Base-by-base conservation (phyloP, 2,888 invertebrate genomes). In the Tiphia femorata region DNA sequence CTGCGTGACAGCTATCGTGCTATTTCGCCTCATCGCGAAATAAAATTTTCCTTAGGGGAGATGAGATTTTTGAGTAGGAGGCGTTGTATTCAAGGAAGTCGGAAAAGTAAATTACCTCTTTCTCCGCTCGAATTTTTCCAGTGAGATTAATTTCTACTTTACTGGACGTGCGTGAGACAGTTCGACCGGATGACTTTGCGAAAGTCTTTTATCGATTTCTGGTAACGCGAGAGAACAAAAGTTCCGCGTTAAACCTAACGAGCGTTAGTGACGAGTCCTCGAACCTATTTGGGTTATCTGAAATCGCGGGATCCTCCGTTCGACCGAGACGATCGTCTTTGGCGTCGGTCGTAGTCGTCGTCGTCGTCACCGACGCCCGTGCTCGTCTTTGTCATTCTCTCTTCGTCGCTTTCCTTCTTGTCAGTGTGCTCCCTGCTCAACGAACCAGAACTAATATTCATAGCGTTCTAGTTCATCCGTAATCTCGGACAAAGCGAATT, bases 121-220 rank as follows among this genome's bases (percentile, higher is more conserved):
- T n/a, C n/a, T n/a, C n/a, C n/a, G n/a, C n/a, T n/a, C n/a, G n/a
- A n/a, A n/a, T n/a, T n/a, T n/a, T n/a, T n/a, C n/a, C n/a, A 2
- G 4, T 5, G 2, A 0, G 2, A 0, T 30, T 5, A 12, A 14
- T 33, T 33, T 33, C 14, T 33, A 35, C 35, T 6, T 14, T 16
- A 7, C 12, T 33, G 14, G 12, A 12, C 8, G 33, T n/a, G 1
- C 16, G 12, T 14, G 33, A 14, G 33, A n/a, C n/a, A n/a, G n/a
- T n/a, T n/a, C n/a, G n/a, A n/a, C 69, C n/a, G n/a, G n/a, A n/a
- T n/a, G n/a, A n/a, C n/a, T n/a, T n/a, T n/a, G 63, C 62, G 75
- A 77, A 73, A 70, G 70, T 74, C 75, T 70, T 73, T 77, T 77
- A 78, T 73, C 73, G 76, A 76, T 76, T 58, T 76, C 73, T 68